These are phyloP conservation scores for Acipenser ruthenus DNA, from an alignment of 2,797 vertebrate species.

Conservation along the genomic window DNA sequence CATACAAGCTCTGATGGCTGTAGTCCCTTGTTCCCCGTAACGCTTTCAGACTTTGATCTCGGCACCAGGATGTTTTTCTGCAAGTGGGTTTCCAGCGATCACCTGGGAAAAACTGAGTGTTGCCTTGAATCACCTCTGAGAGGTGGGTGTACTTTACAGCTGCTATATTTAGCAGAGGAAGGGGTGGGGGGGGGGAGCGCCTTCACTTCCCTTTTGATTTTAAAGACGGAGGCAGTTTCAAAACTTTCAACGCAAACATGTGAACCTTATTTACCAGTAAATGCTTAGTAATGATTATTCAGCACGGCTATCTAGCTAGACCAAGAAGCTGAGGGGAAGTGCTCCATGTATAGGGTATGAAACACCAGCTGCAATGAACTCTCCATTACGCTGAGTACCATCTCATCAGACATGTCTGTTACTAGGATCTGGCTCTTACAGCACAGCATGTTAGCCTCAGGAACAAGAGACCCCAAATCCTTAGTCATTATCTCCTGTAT, in stretches of 20 bases:
- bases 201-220: slow-evolving; percentile 1
- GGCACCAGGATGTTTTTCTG: not conserved
- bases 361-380: not conserved
- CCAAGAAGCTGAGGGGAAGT: too few relatives aligned
- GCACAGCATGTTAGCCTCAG: too few relatives aligned
- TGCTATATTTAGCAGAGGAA: not conserved
- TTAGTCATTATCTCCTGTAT: too few relatives aligned
- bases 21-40: not conserved
- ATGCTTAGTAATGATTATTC: not conserved
- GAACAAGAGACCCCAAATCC: not conserved
- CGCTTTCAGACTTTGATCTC: not conserved
- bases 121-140: not conserved
- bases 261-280: slow-evolving; percentile 1
- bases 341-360: too few relatives aligned
- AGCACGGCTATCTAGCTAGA: too few relatives aligned
- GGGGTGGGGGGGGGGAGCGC: not conserved
- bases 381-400: not conserved
- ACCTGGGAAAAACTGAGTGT: slow-evolving; percentile 5
- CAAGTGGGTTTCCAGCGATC: not conserved
- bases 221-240: not conserved
- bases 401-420: too few relatives aligned
- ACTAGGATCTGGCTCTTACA: too few relatives aligned
- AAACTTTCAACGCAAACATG: not conserved
- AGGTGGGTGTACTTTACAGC: not conserved
- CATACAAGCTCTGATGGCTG: not conserved